phyloP scores from a whole-genome alignment of 1,140 invertebrate genomes.

The Cardiocondyla obscurior region DNA sequence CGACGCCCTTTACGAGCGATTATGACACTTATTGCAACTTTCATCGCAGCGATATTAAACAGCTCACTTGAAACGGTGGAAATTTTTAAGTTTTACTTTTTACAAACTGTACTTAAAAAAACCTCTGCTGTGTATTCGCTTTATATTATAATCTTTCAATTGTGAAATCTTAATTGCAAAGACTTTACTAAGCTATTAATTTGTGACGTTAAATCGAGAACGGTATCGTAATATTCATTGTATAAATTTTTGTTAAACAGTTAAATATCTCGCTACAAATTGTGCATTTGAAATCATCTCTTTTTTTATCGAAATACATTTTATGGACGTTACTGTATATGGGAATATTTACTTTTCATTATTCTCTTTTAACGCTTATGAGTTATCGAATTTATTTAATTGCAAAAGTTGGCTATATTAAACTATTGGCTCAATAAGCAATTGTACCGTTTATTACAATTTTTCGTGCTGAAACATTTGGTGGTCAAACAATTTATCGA shows the following conservation, averaged over 20 bases:
- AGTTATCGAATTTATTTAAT: neutral
- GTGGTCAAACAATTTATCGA: neutral
- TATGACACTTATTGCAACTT: neutral
- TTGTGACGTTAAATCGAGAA: neutral
- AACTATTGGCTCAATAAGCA: neutral
- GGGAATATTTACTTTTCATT: neutral
- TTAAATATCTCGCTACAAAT: neutral
- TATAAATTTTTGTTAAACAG: neutral
- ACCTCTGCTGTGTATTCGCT: no score
- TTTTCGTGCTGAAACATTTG: neutral
- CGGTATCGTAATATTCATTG: neutral
- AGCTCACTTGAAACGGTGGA: no score
- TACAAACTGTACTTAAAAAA: neutral
- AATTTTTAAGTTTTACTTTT: no score
- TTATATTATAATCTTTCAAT: no score
- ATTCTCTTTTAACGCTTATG: neutral
- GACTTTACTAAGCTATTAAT: neutral
- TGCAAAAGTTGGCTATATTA: neutral
- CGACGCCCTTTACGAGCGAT: neutral
- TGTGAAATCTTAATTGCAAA: no score
- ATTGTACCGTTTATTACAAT: neutral
- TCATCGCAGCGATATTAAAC: no score
- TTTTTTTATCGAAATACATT: neutral
- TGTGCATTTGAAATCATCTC: neutral
- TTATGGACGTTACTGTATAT: neutral